Evolutionary conservation across 1,140 invertebrate genomes (phyloP).

Genomic region (Drosophila insularis): DNA sequence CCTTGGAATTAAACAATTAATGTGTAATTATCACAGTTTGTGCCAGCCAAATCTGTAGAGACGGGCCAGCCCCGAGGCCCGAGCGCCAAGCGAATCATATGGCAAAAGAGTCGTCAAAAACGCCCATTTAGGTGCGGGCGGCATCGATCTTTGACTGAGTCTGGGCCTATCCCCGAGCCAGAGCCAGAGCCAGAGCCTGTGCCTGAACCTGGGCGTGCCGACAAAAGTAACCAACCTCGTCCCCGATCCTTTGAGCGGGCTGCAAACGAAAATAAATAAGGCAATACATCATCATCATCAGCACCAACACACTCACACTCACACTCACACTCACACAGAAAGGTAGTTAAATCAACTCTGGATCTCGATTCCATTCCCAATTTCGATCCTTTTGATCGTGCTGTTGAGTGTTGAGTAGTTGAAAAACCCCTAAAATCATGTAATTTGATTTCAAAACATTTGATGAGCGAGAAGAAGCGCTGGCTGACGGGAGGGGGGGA

Average conservation of each 20-base stretch:
- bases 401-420: slow-evolving; percentile 54
- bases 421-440: slow-evolving; percentile 50
- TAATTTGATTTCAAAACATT: slow-evolving; percentile 46
- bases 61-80: slow-evolving; percentile 26
- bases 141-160: slow-evolving; percentile 31
- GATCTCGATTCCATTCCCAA: slow-evolving; percentile 5
- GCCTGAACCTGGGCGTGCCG: slow-evolving; percentile 50
- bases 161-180: slow-evolving; percentile 25
- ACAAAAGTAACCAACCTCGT: slow-evolving; percentile 54
- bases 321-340: background rate
- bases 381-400: slow-evolving; percentile 32
- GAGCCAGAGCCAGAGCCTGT: too few species aligned
- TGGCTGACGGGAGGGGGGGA: slow-evolving; percentile 31
- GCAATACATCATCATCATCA: slow-evolving; percentile 73
- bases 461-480: slow-evolving; percentile 12
- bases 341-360: slow-evolving; percentile 6
- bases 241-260: slow-evolving; percentile 10
- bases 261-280: slow-evolving; percentile 7
- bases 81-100: slow-evolving; percentile 42
- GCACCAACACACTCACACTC: background rate
- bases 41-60: slow-evolving; percentile 51
- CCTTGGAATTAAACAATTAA: slow-evolving; percentile 74
- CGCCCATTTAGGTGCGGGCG: slow-evolving; percentile 64
- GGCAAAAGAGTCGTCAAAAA: slow-evolving; percentile 67
- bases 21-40: slow-evolving; percentile 78